phyloP scores from a whole-genome alignment of 2,113 vertebrate species.

The Puntigrus tetrazona region DNA sequence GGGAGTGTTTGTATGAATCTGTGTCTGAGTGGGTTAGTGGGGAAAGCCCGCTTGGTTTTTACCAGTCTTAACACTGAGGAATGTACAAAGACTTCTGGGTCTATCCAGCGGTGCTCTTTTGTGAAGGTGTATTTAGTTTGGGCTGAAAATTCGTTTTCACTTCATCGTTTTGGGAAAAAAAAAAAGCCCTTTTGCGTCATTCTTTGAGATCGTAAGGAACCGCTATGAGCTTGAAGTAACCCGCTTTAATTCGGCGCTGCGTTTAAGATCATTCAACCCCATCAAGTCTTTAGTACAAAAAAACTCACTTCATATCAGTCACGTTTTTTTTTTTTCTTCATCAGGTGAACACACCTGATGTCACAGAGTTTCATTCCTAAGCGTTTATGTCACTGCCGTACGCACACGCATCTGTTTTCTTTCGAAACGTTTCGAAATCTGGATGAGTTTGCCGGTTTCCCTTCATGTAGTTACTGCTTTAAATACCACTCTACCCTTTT shows the following conservation, averaged over 20 bases:
- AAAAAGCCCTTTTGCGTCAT: background rate
- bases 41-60: constrained; percentile 37
- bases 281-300: background rate
- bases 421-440: background rate
- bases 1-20: constrained; percentile 49
- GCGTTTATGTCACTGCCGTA: background rate
- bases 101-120: constrained; percentile 48
- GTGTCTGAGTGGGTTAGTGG: constrained; percentile 28
- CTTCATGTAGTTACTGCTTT: background rate
- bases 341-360: background rate
- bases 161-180: constrained; percentile 5
- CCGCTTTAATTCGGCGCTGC: background rate
- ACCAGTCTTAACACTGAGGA: constrained; percentile 58
- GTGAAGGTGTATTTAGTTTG: constrained; percentile 36
- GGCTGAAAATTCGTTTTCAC: constrained; percentile 36
- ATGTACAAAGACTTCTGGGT: constrained; percentile 49
- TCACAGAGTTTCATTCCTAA: background rate
- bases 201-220: background rate
- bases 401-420: background rate
- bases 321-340: background rate
- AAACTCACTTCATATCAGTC: background rate
- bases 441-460: background rate
- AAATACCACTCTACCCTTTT: background rate
- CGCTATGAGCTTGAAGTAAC: background rate
- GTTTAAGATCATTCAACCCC: background rate